A percentile compares a stretch with the other conserved stretches of the same genome.
Evolutionary conservation across 35 echinoderm and acorn worm genomes (phyloP).

Genomic region (Diadema setosum): DNA sequence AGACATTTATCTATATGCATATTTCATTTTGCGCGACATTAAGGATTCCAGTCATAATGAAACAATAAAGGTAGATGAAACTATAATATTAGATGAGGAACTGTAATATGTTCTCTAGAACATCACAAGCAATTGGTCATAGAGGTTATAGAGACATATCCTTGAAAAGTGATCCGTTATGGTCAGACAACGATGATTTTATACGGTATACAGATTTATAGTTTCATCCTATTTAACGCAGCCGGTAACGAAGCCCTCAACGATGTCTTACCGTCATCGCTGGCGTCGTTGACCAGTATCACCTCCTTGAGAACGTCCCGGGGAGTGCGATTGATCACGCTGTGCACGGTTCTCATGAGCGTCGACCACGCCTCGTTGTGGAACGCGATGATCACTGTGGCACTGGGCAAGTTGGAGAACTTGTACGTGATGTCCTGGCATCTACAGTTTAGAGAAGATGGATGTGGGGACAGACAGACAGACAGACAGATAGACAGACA

Average conservation of each 20-base stretch:
- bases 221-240: background rate
- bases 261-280: slow-evolving; percentile 86
- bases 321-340: slow-evolving; percentile 82
- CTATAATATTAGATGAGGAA: no score
- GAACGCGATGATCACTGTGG: slow-evolving; percentile 86
- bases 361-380: slow-evolving; percentile 95
- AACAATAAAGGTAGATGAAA: no score
- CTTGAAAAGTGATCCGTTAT: background rate
- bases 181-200: background rate
- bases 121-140: no score
- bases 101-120: no score
- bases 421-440: slow-evolving; percentile 68
- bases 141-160: background rate
- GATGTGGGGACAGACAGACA: no score
- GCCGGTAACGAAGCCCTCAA: no score
- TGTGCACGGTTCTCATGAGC: slow-evolving; percentile 80
- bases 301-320: slow-evolving; percentile 68
- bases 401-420: slow-evolving; percentile 49
- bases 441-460: no score
- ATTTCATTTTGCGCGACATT: no score
- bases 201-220: no score
- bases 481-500: no score
- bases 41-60: no score
- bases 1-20: no score
- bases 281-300: slow-evolving; percentile 75